Evolutionary conservation across 2,113 vertebrate genomes (phyloP).

Genomic region (Chunga burmeisteri): DNA sequence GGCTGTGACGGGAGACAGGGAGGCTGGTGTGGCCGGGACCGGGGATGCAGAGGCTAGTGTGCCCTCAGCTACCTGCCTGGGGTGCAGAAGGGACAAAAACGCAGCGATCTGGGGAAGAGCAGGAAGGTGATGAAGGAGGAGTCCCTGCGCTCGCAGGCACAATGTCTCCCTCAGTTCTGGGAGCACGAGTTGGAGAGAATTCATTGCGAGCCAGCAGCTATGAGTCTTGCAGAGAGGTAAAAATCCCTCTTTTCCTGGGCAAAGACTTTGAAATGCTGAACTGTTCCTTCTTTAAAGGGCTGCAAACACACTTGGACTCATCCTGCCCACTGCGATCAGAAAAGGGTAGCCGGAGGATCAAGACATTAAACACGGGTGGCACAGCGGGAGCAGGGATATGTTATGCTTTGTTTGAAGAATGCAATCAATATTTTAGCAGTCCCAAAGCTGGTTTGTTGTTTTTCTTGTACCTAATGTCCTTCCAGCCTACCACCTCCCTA

Average conservation of each 20-base stretch:
- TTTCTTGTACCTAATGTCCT: background rate
- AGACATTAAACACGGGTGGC: background rate
- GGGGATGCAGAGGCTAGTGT: background rate
- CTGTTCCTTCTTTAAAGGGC: background rate
- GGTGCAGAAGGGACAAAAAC: background rate
- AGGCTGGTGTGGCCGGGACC: accelerated
- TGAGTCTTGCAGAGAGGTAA: background rate
- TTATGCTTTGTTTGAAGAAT: background rate
- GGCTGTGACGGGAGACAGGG: accelerated
- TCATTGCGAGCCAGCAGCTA: accelerated
- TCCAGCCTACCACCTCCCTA: background rate
- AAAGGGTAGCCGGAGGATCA: background rate
- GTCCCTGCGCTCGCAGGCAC: background rate
- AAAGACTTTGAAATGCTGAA: background rate
- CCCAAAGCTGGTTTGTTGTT: background rate
- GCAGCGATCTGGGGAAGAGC: background rate
- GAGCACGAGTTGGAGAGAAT: background rate
- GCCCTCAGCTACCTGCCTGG: background rate
- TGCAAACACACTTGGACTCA: background rate
- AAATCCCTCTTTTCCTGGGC: background rate
- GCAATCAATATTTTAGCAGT: background rate
- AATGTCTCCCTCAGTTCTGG: background rate
- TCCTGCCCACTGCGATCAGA: background rate
- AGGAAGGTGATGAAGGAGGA: background rate
- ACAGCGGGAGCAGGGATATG: background rate